Evolutionary conservation across 2,797 vertebrate genomes (phyloP), one percentile per base, ranked within the genome.

Genomic region (Halcyon chelicuti): DNA sequence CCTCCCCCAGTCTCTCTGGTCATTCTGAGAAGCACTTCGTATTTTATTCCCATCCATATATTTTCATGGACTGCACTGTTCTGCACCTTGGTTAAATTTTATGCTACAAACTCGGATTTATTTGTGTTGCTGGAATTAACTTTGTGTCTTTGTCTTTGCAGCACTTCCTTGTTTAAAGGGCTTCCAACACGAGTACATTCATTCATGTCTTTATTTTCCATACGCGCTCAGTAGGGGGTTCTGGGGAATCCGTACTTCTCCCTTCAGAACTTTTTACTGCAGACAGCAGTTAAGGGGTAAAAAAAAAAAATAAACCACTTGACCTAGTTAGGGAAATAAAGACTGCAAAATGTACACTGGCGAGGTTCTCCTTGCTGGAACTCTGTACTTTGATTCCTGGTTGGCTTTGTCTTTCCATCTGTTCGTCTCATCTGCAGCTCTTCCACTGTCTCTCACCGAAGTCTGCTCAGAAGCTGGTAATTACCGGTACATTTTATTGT

Each of bases 321-420:
- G 90, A 86, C 86, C 95, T 83, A 83, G 28, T 94, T 95, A 20
- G 5, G 9, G 76, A 68, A 74, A 28, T 40, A 49, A 77, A 55
- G 82, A 19, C 66, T 63, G 84, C 28, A 26, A 31, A 79, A 35
- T 35, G 46, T 33, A 2, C 44, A 5, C 65, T 82, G 71, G 51
- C 5, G 46, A 86, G 73, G 60, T 44, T 61, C 55, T 94, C 35
- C 82, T 66, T n/a, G 78, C 61, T 90, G 67, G 82, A 54, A 1
- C 29, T 40, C 10, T n/a, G 63, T 70, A 60, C 90, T 96, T 81
- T 95, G 82, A 71, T 87, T 96, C 88, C 54, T 94, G 90, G 28
- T 70, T 86, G 81, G 54, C 88, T 96, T 87, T 96, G 95, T 92
- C 84, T 49, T 94, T 94, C 88, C 95, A 95, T 94, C 76, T 96